Conservation (phyloP, 2,113 vertebrate genomes). For the Arothron firmamentum region DNA sequence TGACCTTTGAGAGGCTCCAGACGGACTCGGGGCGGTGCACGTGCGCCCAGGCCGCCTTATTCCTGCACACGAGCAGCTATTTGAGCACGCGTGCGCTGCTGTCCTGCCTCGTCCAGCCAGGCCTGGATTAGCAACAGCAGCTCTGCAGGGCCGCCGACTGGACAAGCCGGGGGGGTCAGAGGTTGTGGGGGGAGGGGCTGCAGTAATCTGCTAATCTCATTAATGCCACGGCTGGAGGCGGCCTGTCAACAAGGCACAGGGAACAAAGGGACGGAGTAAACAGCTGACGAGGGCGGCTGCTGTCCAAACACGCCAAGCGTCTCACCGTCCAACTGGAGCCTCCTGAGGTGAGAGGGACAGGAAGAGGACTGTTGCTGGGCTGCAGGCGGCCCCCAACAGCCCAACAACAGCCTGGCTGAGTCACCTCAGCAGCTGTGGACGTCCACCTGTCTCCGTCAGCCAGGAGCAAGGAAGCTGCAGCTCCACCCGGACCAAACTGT, state of each 20-base stretch:
- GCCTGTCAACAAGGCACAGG: constrained; percentile 53
- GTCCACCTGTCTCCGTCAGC: constrained; percentile 15
- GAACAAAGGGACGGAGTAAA: constrained; percentile 59
- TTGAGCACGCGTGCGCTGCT: background rate
- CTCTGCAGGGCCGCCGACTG: constrained; percentile 33
- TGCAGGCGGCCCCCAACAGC: constrained; percentile 11
- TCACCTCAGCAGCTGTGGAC: constrained; percentile 16
- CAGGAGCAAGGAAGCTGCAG: constrained; percentile 16
- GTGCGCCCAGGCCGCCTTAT: constrained; percentile 2
- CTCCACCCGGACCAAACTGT: constrained; percentile 2
- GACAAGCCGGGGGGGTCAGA: constrained; percentile 41
- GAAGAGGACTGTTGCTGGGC: constrained; percentile 16
- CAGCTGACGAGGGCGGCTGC: constrained; percentile 63
- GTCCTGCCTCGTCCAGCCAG: constrained; percentile 11
- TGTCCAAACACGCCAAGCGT: constrained; percentile 7
- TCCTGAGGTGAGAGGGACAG: constrained; percentile 19
- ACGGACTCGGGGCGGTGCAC: constrained; percentile 8
- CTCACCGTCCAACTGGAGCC: constrained; percentile 20
- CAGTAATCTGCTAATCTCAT: constrained; percentile 77
- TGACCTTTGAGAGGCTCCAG: background rate
- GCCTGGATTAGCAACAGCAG: constrained; percentile 50
- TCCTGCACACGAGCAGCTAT: constrained; percentile 7
- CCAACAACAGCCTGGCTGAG: constrained; percentile 3
- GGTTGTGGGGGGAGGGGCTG: constrained; percentile 30
- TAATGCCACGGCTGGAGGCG: constrained; percentile 58